Evolutionary conservation across 1,140 invertebrate species (phyloP), one percentile per base, ranked within the genome.

Genomic region (Drosophila sechellia): DNA sequence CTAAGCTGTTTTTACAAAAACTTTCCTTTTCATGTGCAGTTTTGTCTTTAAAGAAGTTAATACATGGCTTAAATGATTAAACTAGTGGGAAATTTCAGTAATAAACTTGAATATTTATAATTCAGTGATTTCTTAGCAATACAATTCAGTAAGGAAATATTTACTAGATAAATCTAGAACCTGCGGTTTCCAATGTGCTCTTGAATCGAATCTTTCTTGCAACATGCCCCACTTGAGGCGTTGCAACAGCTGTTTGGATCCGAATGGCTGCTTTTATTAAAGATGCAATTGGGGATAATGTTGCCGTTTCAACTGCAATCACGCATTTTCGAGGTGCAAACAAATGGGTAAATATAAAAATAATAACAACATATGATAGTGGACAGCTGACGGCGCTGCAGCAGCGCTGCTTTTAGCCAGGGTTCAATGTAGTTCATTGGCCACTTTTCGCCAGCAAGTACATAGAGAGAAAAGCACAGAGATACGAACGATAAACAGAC

Each of bases 341-440:
- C 17, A 25, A 22, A 27, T 59, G 25, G 60, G 69, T 20, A 53
- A 37, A 59, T 27, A 64, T 48, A 53, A 61, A 22, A 63, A 74
- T 43, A 65, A 52, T 49, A 59, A 61, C 17, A 80, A 77, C 78
- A 80, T 63, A 84, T 84, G 81, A 83, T 55, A 63, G 22, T 69
- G 59, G 70, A 87, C 81, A 86, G 81, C 81, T 76, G 80, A 73
- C 79, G 49, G 43, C 20, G 27, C 74, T 71, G 75, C 60, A 64
- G 79, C 69, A 43, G 22, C 49, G 45, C 63, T 45, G 65, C 64
- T 65, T 17, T 68, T 22, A n/a, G 46, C 64, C 73, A 85, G 83
- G 85, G 81, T 85, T 85, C 81, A 85, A 85, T 85, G 81, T 81
- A 85, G 81, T 85, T 85, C 81, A 85, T 85, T 86, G 81, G 81